Conservation (phyloP, 2,797 vertebrate genomes). For the Spatula versicolor region DNA sequence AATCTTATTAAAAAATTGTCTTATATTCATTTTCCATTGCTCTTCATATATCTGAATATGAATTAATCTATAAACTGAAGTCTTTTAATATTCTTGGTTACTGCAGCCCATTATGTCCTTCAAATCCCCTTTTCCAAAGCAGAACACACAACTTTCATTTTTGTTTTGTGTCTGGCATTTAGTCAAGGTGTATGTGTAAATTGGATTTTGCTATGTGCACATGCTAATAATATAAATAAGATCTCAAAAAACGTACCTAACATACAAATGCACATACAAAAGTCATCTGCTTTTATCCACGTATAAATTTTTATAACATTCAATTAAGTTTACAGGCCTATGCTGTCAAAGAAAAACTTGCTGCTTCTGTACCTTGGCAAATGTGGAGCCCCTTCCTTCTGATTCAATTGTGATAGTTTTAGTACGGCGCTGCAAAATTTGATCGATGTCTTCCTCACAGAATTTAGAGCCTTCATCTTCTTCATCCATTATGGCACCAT, state of each 20-base stretch:
- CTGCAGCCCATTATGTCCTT: background rate
- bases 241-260: background rate
- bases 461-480: constrained; percentile 98
- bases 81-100: background rate
- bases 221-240: background rate
- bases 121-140: background rate
- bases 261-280: background rate
- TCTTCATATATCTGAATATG: background rate
- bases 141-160: background rate
- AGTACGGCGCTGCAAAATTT: constrained; percentile 95
- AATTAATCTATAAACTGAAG: background rate
- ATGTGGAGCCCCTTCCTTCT: constrained; percentile 95
- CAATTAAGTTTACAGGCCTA: background rate
- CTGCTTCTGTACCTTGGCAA: constrained; percentile 89
- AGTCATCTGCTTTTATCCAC: background rate
- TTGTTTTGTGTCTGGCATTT: background rate
- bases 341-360: background rate
- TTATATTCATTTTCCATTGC: background rate
- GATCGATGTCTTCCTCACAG: constrained; percentile 98
- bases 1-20: background rate
- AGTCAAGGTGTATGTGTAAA: background rate
- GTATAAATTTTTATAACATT: background rate
- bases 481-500: constrained; percentile 98
- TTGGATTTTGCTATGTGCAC: background rate
- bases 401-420: constrained; percentile 99